Percentiles rank a stretch among this genome's conserved stretches.
Evolutionary conservation across 2,113 vertebrate species (phyloP).

Genomic region (Coracopsis vasa): DNA sequence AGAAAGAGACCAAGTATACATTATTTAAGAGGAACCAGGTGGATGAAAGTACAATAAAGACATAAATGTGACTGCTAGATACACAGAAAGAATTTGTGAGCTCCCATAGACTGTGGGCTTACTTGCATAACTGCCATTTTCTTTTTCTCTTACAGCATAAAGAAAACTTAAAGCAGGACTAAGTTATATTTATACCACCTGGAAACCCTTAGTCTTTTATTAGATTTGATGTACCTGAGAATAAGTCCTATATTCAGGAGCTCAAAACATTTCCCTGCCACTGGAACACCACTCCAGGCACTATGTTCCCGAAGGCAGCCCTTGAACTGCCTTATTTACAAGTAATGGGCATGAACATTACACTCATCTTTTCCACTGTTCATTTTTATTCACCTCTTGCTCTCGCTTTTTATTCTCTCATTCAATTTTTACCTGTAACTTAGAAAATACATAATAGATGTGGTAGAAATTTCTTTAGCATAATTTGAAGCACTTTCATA

Average conservation of each 20-base stretch:
- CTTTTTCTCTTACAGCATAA: background rate
- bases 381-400: background rate
- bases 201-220: background rate
- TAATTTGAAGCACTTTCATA: background rate
- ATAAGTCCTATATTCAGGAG: background rate
- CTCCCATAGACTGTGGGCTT: background rate
- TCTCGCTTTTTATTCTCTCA: background rate
- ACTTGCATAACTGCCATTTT: background rate
- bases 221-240: background rate
- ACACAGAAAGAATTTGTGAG: background rate
- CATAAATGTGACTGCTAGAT: background rate
- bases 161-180: background rate
- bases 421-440: background rate
- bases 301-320: background rate
- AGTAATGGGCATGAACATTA: background rate
- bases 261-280: background rate
- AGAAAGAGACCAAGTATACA: background rate
- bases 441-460: background rate
- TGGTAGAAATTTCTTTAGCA: background rate
- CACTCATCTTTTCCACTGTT: background rate
- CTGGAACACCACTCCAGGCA: background rate
- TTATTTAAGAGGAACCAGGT: background rate
- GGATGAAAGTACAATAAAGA: background rate
- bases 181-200: background rate
- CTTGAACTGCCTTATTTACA: background rate